Conservation (phyloP, 2,888 invertebrate species). For the Alsophila aescularia region DNA sequence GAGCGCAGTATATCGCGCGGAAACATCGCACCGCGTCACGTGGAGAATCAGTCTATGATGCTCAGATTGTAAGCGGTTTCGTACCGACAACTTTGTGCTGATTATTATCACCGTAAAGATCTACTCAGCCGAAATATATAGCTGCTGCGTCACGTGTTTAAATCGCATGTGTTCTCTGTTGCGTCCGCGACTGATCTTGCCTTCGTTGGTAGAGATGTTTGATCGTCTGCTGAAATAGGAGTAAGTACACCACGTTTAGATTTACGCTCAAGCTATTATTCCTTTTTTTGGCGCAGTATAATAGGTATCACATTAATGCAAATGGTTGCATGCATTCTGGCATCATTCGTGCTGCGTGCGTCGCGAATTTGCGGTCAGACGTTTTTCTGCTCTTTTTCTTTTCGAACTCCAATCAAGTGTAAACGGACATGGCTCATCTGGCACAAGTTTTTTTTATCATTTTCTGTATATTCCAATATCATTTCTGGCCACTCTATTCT, state of each 20-base stretch:
- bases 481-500: slow-evolving; percentile 6
- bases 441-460: neutral
- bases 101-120: neutral
- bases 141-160: too few relatives aligned
- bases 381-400: slow-evolving; percentile 1
- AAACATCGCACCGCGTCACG: neutral
- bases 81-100: neutral
- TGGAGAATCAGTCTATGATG: neutral
- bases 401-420: neutral
- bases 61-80: neutral
- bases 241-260: too few relatives aligned
- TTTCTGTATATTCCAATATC: slow-evolving; percentile 5
- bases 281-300: too few relatives aligned
- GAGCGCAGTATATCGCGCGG: neutral
- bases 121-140: neutral
- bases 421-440: slow-evolving; percentile 4
- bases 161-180: too few relatives aligned
- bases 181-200: too few relatives aligned
- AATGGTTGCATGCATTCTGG: neutral
- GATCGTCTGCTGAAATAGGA: too few relatives aligned
- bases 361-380: neutral
- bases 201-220: too few relatives aligned
- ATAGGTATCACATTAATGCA: too few relatives aligned
- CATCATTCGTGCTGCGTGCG: neutral
- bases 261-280: too few relatives aligned